Percentiles rank a stretch among this genome's conserved stretches.
Evolutionary conservation across 64 coral and sea anemone species (phyloP).

Genomic region (Porites lutea): DNA sequence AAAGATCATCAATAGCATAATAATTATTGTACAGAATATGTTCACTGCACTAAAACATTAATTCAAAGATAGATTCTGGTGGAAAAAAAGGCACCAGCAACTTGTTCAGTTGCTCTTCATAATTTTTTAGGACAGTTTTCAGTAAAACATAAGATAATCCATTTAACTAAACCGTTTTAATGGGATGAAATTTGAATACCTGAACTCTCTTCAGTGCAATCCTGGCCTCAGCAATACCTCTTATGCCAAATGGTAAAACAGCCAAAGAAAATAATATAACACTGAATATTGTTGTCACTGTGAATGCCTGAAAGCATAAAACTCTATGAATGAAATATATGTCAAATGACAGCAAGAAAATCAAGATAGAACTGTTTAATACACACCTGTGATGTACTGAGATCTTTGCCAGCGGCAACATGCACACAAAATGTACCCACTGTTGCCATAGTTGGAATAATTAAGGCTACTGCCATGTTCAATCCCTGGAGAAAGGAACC

Average conservation of each 20-base stretch:
- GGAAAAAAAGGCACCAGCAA: too few species aligned
- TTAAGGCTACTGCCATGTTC: constrained; percentile 77
- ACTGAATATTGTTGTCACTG: constrained; percentile 82
- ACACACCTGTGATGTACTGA: constrained; percentile 76
- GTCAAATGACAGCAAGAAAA: too few species aligned
- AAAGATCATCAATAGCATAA: too few species aligned
- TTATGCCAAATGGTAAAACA: constrained; percentile 83
- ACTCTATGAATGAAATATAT: not conserved
- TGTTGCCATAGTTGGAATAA: constrained; percentile 82
- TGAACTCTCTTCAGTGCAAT: constrained; percentile 78
- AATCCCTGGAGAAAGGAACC: constrained; percentile 73
- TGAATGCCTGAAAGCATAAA: constrained; percentile 71
- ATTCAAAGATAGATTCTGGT: too few species aligned
- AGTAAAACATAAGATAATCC: too few species aligned
- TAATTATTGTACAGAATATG: too few species aligned
- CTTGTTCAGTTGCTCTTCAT: too few species aligned
- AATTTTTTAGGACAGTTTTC: too few species aligned
- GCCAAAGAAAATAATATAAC: constrained; percentile 79
- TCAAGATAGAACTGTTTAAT: too few species aligned
- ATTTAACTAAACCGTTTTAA: too few species aligned
- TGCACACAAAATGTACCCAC: constrained; percentile 87
- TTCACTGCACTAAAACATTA: too few species aligned
- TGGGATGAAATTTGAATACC: constrained; percentile 17
- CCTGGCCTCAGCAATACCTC: constrained; percentile 70
- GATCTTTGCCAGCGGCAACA: constrained; percentile 72